Conservation (phyloP, 2,113 vertebrate species). For the Siniperca knerii region DNA sequence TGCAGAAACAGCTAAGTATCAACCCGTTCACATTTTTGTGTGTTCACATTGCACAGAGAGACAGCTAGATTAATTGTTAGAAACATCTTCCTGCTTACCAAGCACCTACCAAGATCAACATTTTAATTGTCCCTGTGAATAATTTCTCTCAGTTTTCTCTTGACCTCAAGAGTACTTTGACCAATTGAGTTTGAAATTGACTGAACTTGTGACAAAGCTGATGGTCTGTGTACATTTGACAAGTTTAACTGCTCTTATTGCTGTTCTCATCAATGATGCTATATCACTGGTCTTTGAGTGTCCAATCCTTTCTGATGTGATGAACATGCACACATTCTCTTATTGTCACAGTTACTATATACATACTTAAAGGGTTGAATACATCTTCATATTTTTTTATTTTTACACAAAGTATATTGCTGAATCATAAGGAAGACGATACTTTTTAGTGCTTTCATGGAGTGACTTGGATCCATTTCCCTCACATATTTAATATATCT, state of each 20-base stretch:
- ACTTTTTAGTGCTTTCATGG: slow-evolving; percentile 3
- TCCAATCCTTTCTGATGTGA: slow-evolving; percentile 78
- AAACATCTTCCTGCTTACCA: neutral
- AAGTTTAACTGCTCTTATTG: slow-evolving; percentile 61
- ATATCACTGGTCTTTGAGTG: slow-evolving; percentile 71
- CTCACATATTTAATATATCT: slow-evolving; percentile 5
- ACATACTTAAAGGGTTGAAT: neutral
- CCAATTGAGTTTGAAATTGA: slow-evolving; percentile 54
- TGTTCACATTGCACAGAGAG: slow-evolving; percentile 17
- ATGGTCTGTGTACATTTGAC: slow-evolving; percentile 61
- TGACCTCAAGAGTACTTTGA: slow-evolving; percentile 36
- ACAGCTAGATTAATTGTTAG: slow-evolving; percentile 13
- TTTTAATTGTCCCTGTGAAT: slow-evolving; percentile 49
- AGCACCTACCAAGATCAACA: slow-evolving; percentile 12
- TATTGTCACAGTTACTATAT: slow-evolving; percentile 27
- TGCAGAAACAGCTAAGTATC: slow-evolving; percentile 30
- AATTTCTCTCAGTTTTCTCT: slow-evolving; percentile 8
- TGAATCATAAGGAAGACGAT: neutral
- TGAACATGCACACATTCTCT: slow-evolving; percentile 65
- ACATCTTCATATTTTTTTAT: neutral
- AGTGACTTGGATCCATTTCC: neutral
- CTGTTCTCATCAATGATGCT: slow-evolving; percentile 78
- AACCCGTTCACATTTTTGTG: slow-evolving; percentile 8
- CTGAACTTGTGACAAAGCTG: slow-evolving; percentile 60
- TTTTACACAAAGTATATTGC: neutral